Conservation (phyloP, 2,797 vertebrate species). For the Myioborus miniatus region DNA sequence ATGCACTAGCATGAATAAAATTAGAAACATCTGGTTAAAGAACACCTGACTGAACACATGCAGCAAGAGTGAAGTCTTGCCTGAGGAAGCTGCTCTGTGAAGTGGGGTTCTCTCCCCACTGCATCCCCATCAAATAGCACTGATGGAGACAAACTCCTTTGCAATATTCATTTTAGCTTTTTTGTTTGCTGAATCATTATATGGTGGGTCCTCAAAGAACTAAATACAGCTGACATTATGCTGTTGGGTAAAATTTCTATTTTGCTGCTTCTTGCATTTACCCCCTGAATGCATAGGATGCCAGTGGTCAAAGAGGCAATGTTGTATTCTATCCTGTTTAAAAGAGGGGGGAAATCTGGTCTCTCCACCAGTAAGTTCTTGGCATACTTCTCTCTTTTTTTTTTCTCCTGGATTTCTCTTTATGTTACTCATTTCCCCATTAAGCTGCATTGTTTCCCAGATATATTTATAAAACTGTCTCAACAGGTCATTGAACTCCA, state of each 20-base stretch:
- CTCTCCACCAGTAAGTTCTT: not conserved
- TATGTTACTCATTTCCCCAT: not conserved
- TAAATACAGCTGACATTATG: not conserved
- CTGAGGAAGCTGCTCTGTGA: not conserved
- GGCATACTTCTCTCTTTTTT: not conserved
- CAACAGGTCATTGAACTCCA: not conserved
- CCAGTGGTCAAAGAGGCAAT: not conserved
- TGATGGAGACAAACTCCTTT: not conserved
- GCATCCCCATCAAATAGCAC: not conserved
- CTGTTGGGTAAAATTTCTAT: not conserved
- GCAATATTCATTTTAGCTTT: not conserved
- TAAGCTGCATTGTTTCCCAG: not conserved
- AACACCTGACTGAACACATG: not conserved
- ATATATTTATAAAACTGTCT: not conserved
- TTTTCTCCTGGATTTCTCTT: not conserved
- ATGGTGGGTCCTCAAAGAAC: not conserved
- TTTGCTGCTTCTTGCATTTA: not conserved
- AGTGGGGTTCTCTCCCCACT: not conserved
- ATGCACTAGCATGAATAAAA: not conserved
- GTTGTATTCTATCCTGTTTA: rapidly evolving
- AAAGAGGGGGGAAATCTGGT: not conserved
- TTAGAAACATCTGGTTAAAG: not conserved
- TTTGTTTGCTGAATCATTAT: not conserved
- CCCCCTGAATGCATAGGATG: not conserved
- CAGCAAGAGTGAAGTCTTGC: not conserved